Evolutionary conservation across 1,140 invertebrate species (phyloP).

Genomic region (Acromyrmex heyeri): DNA sequence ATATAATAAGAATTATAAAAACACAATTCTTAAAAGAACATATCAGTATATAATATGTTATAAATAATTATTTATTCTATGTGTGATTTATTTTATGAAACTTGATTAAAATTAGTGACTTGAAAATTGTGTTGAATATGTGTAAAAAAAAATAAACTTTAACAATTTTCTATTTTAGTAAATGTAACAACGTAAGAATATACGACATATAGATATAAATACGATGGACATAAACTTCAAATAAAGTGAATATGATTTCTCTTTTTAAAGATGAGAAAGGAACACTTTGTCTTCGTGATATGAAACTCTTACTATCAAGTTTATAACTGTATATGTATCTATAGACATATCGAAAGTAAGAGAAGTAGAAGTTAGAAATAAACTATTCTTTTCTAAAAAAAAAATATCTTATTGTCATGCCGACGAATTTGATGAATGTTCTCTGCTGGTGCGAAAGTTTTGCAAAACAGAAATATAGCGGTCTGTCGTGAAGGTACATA

Average conservation of each 20-base stretch:
- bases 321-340: not conserved
- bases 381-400: constrained; percentile 15
- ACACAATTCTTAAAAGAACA: not conserved
- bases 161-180: not conserved
- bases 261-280: not conserved
- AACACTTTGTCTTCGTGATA: not conserved
- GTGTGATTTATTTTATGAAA: not conserved
- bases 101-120: constrained; percentile 14
- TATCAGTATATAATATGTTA: not conserved
- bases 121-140: not conserved
- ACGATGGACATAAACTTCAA: not conserved
- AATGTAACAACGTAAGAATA: not conserved
- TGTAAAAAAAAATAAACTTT: not conserved
- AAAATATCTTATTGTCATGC: not conserved
- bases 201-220: not conserved
- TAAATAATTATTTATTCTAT: not conserved
- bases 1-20: constrained; percentile 11
- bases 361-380: not conserved
- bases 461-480: constrained; percentile 14
- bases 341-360: not conserved
- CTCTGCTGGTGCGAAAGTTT: not conserved
- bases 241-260: not conserved
- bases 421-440: not conserved
- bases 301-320: not conserved
- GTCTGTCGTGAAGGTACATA: not conserved